A percentile compares a stretch with the other conserved stretches of the same genome.
Conservation (phyloP, 2,113 vertebrate genomes). For the Campylomormyrus tamandua region DNA sequence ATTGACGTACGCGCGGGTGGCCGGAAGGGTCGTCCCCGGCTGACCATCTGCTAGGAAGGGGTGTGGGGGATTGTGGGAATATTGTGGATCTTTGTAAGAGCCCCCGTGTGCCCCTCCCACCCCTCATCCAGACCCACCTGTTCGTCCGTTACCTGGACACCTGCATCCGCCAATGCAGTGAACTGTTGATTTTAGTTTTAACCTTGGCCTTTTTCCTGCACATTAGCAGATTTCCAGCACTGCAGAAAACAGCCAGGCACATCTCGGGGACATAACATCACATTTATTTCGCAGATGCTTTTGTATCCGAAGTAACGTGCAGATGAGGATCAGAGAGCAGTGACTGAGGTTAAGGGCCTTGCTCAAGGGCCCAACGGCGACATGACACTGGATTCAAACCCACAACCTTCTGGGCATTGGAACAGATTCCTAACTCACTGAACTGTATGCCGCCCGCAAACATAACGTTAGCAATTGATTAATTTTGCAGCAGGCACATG, state of each 20-base stretch:
- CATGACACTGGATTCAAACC: background rate
- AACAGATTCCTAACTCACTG: background rate
- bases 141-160: background rate
- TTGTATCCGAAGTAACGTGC: background rate
- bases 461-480: background rate
- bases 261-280: background rate
- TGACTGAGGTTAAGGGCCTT: background rate
- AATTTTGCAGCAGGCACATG: background rate
- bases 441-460: background rate
- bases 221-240: background rate
- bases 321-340: background rate
- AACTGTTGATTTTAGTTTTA: background rate
- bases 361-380: background rate
- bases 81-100: background rate
- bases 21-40: background rate
- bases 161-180: background rate
- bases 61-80: background rate
- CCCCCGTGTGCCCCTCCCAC: background rate
- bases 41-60: background rate
- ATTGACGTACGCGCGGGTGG: conserved; percentile 41
- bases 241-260: background rate
- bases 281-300: background rate
- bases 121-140: background rate
- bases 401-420: background rate
- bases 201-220: background rate